Evolutionary conservation across 2,888 invertebrate genomes (phyloP).

Genomic region (Pseudanteris insignis): DNA sequence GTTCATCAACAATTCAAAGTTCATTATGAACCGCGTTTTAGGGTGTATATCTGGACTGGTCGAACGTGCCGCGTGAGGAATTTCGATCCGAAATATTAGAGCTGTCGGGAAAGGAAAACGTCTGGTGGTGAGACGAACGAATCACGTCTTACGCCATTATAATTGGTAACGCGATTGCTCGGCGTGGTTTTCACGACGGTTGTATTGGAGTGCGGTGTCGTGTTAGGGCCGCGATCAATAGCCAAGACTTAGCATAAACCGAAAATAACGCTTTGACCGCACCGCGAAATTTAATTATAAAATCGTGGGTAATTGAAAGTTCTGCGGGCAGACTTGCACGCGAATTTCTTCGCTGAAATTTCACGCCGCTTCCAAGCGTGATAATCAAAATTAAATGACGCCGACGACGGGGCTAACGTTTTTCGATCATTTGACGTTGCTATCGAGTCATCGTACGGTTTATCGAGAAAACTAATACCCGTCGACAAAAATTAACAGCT

Average conservation of each 20-base stretch:
- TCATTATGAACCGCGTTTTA: constrained; percentile 14
- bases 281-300: no score
- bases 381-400: no score
- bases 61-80: not conserved
- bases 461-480: no score
- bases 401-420: no score
- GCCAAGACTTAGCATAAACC: constrained; percentile 22
- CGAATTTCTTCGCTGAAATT: no score
- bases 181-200: constrained; percentile 13
- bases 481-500: no score
- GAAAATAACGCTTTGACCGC: no score
- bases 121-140: constrained; percentile 15
- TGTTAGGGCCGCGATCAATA: constrained; percentile 35
- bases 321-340: no score
- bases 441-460: no score
- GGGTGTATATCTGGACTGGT: not conserved
- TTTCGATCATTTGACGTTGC: no score
- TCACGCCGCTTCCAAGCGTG: no score
- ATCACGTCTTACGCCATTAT: constrained; percentile 29
- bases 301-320: no score
- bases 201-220: constrained; percentile 32
- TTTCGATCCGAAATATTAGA: not conserved
- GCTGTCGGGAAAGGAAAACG: constrained; percentile 14
- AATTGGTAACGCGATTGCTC: constrained; percentile 40
- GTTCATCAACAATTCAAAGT: constrained; percentile 25